Conservation (phyloP, 2,888 invertebrate species). For the Drosophila melanocephala region DNA sequence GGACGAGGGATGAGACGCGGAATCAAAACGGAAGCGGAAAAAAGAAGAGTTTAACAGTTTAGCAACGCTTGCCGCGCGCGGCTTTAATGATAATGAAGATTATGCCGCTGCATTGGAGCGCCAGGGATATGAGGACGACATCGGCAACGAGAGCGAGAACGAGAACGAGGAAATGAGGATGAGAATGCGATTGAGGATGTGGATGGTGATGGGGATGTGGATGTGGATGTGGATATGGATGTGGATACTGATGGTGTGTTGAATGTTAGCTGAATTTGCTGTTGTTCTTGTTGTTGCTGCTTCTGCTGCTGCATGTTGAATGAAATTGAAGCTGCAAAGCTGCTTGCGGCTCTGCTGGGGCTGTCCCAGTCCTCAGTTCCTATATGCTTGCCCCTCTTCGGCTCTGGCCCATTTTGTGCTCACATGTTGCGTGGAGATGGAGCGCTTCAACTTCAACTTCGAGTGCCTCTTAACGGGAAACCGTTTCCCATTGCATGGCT, state of each 20-base stretch:
- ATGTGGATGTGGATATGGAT: conserved; percentile 2
- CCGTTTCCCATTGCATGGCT: conserved; percentile 64
- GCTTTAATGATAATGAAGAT: conserved; percentile 79
- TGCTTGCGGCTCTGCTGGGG: conserved; percentile 49
- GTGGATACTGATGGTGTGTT: background rate
- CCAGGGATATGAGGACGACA: conserved; percentile 16
- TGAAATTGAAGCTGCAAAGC: conserved; percentile 65
- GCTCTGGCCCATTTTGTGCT: conserved; percentile 5
- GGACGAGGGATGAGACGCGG: background rate
- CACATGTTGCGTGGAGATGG: conserved; percentile 26
- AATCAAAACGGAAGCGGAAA: conserved; percentile 64
- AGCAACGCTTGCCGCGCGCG: conserved; percentile 64
- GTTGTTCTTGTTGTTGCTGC: conserved; percentile 35
- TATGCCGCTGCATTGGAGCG: conserved; percentile 54
- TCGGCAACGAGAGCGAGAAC: conserved; percentile 11
- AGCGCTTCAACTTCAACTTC: conserved; percentile 47
- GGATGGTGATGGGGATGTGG: conserved; percentile 1
- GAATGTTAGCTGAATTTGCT: conserved; percentile 22
- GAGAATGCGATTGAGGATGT: background rate
- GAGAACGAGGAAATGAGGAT: background rate
- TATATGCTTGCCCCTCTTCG: conserved; percentile 7
- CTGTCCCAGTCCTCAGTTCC: conserved; percentile 6
- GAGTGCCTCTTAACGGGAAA: conserved; percentile 79
- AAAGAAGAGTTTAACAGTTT: conserved; percentile 64
- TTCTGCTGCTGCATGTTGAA: conserved; percentile 43